Evolutionary conservation across 2,113 vertebrate genomes (phyloP), one percentile per base, ranked within the genome.

Genomic region (Piaya cayana): DNA sequence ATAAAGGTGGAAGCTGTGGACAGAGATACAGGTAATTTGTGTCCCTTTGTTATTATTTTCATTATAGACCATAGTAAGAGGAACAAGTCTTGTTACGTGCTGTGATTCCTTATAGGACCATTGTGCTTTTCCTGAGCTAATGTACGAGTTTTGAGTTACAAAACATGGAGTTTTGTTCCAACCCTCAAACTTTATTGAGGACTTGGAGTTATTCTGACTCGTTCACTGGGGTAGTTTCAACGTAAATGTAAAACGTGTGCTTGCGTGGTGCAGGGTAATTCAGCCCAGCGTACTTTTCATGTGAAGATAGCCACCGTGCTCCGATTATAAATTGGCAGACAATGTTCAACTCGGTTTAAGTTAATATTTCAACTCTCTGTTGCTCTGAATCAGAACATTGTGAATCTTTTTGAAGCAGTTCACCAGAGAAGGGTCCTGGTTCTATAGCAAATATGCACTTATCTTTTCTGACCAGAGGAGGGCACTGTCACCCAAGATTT

Each of bases 21-120:
- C 84, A 56, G 75, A 86, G 99, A 99, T 95, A 98, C 98, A 97
- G 99, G 99, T 99, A 98, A 96, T 90, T 81, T 58, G 16, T 62
- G 13, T 52, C 17, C 18, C 80, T 58, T 53, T 34, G 8, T 45
- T 34, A 3, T 74, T 71, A 7, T 27, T 77, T 77, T 90, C 2
- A 9, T 58, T 79, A 12, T 60, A 56, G 21, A 63, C 42, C 5
- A 1, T 29, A 32, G 27, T 8, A 71, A 43, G 20, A 10, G 1
- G 3, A 59, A 56, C 11, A 36, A 29, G 2, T 82, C 39, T 76
- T 76, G 15, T 15, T 82, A 25, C 19, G 15, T 65, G 72, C 30
- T 32, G 11, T 76, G 30, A n/a, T n/a, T 59, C 5, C 0, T 0
- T 39, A 29, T 43, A 15, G 13, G 89, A 42, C 7, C 1, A 1